Percentiles rank a stretch among this genome's conserved stretches.
phyloP scores from a whole-genome alignment of 1,140 invertebrate genomes.

The Ceratosolen fusciceps region DNA sequence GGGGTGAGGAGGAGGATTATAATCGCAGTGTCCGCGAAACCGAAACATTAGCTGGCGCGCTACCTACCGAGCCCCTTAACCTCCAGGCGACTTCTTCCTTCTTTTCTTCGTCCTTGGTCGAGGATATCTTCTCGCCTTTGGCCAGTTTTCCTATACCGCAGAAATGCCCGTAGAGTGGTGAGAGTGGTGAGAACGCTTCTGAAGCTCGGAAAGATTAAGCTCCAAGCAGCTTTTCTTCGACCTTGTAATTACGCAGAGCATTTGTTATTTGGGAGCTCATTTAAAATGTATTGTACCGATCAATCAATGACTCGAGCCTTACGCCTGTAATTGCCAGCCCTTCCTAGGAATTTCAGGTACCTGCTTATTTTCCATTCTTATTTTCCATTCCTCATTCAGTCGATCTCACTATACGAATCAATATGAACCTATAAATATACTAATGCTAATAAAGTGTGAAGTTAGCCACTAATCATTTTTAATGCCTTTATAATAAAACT shows the following conservation, averaged over 20 bases:
- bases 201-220: conserved; percentile 28
- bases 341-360: neutral
- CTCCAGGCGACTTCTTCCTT: no score
- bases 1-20: neutral
- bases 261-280: conserved; percentile 34
- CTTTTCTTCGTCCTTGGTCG: neutral
- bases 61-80: no score
- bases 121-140: neutral
- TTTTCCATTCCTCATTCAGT: no score
- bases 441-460: neutral
- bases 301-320: conserved; percentile 15
- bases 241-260: conserved; percentile 32
- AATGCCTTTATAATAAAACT: neutral
- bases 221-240: neutral
- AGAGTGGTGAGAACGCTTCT: conserved; percentile 37
- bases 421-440: neutral
- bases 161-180: conserved; percentile 12
- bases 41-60: no score
- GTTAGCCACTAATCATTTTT: neutral
- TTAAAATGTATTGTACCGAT: conserved; percentile 39
- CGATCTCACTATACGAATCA: no score
- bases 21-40: neutral
- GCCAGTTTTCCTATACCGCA: conserved; percentile 44
- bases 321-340: neutral
- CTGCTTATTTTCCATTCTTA: neutral